Evolutionary conservation across 2,888 invertebrate species (phyloP).

Genomic region (Gisinianus flammeolus): DNA sequence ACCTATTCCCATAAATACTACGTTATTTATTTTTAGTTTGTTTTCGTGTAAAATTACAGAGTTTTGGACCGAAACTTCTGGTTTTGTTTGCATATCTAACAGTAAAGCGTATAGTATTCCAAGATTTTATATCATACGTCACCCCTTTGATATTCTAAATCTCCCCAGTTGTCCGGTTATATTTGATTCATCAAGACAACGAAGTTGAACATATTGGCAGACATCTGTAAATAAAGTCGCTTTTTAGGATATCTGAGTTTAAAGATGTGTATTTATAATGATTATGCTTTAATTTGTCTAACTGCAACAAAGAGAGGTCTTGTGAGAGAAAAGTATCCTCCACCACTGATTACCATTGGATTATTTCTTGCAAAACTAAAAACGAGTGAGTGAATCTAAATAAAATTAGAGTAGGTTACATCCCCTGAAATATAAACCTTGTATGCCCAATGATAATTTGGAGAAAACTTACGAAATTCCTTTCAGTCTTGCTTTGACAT

Average conservation of each 20-base stretch:
- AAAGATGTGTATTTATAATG: neutral
- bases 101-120: too few species aligned
- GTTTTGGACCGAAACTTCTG: too few species aligned
- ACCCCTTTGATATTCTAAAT: slow-evolving; percentile 19
- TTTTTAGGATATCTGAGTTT: too few species aligned
- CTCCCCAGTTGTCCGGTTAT: slow-evolving; percentile 22
- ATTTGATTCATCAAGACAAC: slow-evolving; percentile 53
- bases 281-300: slow-evolving; percentile 13
- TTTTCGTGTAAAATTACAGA: too few species aligned
- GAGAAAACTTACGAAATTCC: slow-evolving; percentile 47
- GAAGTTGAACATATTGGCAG: slow-evolving; percentile 47
- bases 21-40: too few species aligned
- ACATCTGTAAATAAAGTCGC: slow-evolving; percentile 36
- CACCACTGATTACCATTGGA: slow-evolving; percentile 49
- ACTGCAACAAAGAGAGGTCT: slow-evolving; percentile 47
- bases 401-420: neutral
- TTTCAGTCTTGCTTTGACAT: slow-evolving; percentile 49
- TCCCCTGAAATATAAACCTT: neutral
- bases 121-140: too few species aligned
- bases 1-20: too few species aligned
- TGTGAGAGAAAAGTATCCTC: slow-evolving; percentile 52
- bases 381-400: slow-evolving; percentile 47
- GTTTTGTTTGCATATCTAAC: too few species aligned
- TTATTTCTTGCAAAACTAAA: slow-evolving; percentile 51
- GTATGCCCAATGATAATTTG: neutral